phyloP scores from a whole-genome alignment of 2,113 vertebrate species.

The Budorcas taxicolor region DNA sequence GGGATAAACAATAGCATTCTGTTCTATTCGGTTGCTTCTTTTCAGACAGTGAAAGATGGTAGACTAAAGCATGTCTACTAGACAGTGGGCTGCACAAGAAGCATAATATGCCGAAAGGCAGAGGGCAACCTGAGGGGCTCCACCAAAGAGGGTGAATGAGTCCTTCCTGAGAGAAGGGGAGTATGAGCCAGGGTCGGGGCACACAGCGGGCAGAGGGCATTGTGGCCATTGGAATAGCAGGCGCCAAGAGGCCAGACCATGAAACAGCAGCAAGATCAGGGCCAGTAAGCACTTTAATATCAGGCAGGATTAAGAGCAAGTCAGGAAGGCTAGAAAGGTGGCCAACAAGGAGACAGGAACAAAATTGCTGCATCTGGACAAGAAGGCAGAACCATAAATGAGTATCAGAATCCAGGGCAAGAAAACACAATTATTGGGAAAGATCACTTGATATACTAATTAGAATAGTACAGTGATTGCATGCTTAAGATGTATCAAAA shows the following conservation, averaged over 20 bases:
- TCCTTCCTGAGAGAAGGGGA: neutral
- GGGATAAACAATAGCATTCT: neutral
- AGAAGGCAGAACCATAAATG: neutral
- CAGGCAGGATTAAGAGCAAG: neutral
- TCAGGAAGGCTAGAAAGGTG: neutral
- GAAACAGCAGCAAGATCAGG: neutral
- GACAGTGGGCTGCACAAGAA: no score
- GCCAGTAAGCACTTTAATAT: neutral
- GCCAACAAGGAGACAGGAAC: neutral
- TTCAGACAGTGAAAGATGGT: neutral
- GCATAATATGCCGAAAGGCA: neutral
- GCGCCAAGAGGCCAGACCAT: neutral
- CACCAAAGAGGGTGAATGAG: accelerated
- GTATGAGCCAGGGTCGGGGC: neutral
- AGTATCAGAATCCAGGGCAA: neutral
- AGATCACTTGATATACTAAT: neutral
- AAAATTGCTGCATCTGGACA: neutral
- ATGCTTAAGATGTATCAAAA: neutral
- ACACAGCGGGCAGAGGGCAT: neutral
- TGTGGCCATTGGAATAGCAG: neutral
- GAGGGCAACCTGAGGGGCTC: neutral
- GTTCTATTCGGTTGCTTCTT: neutral
- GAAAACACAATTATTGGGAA: neutral
- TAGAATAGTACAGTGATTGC: neutral
- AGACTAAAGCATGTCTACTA: neutral